Percentiles rank a stretch among this genome's conserved stretches.
Evolutionary conservation across 2,888 invertebrate genomes (phyloP).

Genomic region (Aelia acuminata): DNA sequence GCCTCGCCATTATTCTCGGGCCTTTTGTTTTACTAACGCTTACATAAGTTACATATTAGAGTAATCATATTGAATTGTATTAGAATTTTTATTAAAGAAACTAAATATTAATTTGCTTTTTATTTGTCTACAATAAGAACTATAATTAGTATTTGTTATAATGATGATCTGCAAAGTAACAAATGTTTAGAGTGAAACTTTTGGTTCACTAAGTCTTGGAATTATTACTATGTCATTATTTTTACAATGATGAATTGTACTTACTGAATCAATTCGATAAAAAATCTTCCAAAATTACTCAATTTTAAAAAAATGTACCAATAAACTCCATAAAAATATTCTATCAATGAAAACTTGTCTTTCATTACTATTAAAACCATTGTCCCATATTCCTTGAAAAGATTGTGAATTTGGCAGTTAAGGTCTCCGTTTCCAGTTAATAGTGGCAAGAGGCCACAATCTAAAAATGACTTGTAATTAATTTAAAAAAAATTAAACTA

Average conservation of each 20-base stretch:
- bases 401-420: constrained; percentile 76
- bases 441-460: constrained; percentile 57
- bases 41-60: too few relatives aligned
- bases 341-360: constrained; percentile 88
- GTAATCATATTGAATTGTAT: too few relatives aligned
- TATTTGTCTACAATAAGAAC: too few relatives aligned
- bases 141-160: too few relatives aligned
- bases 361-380: constrained; percentile 88
- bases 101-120: neutral
- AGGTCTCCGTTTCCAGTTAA: constrained; percentile 53
- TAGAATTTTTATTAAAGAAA: too few relatives aligned
- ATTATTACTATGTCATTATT: neutral
- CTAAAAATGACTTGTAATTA: too few relatives aligned
- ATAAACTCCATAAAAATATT: constrained; percentile 91
- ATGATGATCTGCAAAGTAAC: too few relatives aligned
- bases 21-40: too few relatives aligned
- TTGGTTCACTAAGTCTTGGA: neutral
- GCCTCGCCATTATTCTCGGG: too few relatives aligned
- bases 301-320: constrained; percentile 93
- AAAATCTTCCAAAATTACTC: constrained; percentile 94
- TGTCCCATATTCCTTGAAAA: constrained; percentile 88
- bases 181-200: too few relatives aligned
- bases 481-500: too few relatives aligned
- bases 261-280: constrained; percentile 92
- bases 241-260: constrained; percentile 68